Percentiles rank a stretch among this genome's conserved stretches.
These are phyloP conservation scores for Lanius collurio DNA, from an alignment of 2,113 vertebrate species.

Conservation along the genomic window DNA sequence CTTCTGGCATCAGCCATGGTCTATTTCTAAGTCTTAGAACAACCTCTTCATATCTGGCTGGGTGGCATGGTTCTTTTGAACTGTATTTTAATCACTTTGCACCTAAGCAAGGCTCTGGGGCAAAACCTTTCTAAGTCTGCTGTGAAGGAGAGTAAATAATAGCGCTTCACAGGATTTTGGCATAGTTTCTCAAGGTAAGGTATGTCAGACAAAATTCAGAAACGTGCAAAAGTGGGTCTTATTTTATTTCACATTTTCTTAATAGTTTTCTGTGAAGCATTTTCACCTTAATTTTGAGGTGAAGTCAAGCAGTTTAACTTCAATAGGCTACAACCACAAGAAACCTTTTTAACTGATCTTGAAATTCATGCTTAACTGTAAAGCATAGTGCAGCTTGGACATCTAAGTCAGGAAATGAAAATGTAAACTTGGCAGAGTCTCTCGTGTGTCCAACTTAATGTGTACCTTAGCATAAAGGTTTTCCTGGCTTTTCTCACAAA, in stretches of 20 bases:
- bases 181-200: neutral
- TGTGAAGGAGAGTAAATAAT: neutral
- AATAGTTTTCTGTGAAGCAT: neutral
- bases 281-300: neutral
- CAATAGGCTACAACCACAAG: neutral
- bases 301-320: neutral
- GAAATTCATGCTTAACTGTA: neutral
- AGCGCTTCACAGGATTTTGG: neutral
- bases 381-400: neutral
- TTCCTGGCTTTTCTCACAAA: neutral
- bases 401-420: neutral
- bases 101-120: constrained; percentile 12
- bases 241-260: neutral
- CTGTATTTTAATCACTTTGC: constrained; percentile 14
- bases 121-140: constrained; percentile 15
- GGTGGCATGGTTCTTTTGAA: constrained; percentile 46
- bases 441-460: neutral
- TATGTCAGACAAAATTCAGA: neutral
- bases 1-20: neutral
- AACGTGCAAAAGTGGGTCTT: neutral
- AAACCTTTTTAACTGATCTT: neutral
- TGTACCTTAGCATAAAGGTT: neutral
- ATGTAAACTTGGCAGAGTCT: neutral
- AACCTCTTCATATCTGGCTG: constrained; percentile 41
- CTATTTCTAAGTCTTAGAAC: constrained; percentile 12